These are phyloP conservation scores for Anableps anableps DNA, from an alignment of 2,797 vertebrate genomes.

Conservation along the genomic window DNA sequence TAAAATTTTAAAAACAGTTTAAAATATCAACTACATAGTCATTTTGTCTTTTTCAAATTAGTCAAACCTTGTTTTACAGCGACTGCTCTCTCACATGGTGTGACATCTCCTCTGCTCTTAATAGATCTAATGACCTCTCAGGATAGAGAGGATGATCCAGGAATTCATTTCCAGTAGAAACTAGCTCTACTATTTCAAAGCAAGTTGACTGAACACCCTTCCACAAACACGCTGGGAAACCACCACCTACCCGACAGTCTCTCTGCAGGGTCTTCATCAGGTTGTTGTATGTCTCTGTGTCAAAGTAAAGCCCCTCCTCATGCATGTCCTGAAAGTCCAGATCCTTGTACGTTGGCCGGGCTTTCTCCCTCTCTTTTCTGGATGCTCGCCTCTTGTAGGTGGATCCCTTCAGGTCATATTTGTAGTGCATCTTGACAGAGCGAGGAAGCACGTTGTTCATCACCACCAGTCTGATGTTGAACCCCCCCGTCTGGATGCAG, in stretches of 20 bases:
- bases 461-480: conserved; percentile 95
- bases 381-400: conserved; percentile 95
- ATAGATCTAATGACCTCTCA: background rate
- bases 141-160: background rate
- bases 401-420: conserved; percentile 96
- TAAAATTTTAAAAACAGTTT: background rate
- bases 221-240: background rate
- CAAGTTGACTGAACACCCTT: background rate
- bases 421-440: conserved; percentile 94
- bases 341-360: conserved; percentile 93
- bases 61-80: background rate
- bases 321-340: conserved; percentile 97
- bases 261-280: conserved; percentile 97
- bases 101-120: background rate
- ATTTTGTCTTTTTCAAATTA: background rate
- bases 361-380: conserved; percentile 93
- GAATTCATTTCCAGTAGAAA: no score
- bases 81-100: background rate
- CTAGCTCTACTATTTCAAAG: background rate
- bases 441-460: conserved; percentile 98
- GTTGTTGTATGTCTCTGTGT: conserved; percentile 92
- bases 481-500: conserved; percentile 96
- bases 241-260: conserved; percentile 89
- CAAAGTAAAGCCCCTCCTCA: conserved; percentile 94
- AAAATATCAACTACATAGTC: background rate